phyloP scores from a whole-genome alignment of 2,888 invertebrate genomes.

The Drosophila colorata region DNA sequence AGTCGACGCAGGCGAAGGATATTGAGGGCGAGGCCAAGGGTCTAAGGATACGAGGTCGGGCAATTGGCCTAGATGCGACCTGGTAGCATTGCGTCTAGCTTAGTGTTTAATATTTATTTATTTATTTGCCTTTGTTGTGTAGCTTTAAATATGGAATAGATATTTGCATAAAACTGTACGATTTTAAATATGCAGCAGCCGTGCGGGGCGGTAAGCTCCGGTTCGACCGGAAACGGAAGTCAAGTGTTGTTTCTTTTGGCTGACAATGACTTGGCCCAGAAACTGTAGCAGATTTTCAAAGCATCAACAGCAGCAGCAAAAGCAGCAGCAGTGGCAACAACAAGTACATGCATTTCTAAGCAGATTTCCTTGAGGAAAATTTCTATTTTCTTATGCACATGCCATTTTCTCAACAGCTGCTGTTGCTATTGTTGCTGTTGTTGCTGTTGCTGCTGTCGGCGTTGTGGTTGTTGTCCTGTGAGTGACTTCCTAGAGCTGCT shows the following conservation, averaged over 20 bases:
- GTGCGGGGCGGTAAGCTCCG: conserved; percentile 12
- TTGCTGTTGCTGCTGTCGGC: conserved; percentile 16
- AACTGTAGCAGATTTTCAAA: conserved; percentile 61
- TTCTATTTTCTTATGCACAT: conserved; percentile 71
- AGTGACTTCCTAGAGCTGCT: conserved; percentile 56
- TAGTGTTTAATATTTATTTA: conserved; percentile 59
- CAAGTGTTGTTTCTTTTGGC: conserved; percentile 53
- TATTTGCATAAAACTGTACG: conserved; percentile 58
- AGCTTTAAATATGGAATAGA: conserved; percentile 60
- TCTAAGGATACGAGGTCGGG: conserved; percentile 20
- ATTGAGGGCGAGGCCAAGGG: conserved; percentile 19
- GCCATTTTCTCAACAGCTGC: conserved; percentile 69
- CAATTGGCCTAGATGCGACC: conserved; percentile 16
- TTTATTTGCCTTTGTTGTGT: conserved; percentile 53
- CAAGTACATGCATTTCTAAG: conserved; percentile 67
- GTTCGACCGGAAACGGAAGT: conserved; percentile 73
- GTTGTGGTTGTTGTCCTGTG: conserved; percentile 30
- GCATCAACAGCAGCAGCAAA: conserved; percentile 39
- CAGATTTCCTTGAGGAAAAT: conserved; percentile 73
- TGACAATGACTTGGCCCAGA: conserved; percentile 59
- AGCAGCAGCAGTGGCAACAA: conserved; percentile 26
- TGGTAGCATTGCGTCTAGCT: conserved; percentile 6
- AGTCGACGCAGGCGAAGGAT: conserved; percentile 50
- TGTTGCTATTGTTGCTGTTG: conserved; percentile 28
- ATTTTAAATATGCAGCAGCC: conserved; percentile 56